Evolutionary conservation across 1,140 invertebrate species (phyloP).

Genomic region (Ceratoteleas bidentatus): DNA sequence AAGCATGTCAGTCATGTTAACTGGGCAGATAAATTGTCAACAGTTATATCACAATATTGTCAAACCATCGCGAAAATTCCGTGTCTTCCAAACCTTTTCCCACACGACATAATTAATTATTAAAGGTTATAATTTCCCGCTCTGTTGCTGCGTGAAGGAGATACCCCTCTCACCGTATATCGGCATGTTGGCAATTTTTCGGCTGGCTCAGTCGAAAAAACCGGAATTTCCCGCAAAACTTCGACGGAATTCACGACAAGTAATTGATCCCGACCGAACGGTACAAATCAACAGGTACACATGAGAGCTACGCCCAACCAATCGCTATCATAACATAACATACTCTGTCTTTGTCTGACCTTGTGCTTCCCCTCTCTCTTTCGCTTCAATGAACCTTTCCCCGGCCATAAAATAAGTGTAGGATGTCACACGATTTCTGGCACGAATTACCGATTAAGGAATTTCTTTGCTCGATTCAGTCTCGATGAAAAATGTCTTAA

Average conservation of each 20-base stretch:
- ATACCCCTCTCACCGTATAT: constrained; percentile 45
- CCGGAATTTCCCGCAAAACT: neutral
- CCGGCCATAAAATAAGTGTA: constrained; percentile 48
- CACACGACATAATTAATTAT: constrained; percentile 16
- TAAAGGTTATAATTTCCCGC: constrained; percentile 21
- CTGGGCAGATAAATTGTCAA: too few species aligned
- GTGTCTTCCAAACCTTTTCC: neutral
- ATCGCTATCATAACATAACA: constrained; percentile 63
- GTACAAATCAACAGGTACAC: constrained; percentile 64
- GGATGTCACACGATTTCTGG: constrained; percentile 44
- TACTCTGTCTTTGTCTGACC: constrained; percentile 50
- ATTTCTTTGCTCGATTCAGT: too few species aligned
- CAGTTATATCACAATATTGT: neutral
- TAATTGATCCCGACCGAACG: constrained; percentile 26
- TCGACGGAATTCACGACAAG: constrained; percentile 4
- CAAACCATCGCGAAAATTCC: neutral
- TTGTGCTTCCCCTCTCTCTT: constrained; percentile 51
- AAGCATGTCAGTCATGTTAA: too few species aligned
- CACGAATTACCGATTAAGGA: neutral
- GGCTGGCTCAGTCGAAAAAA: neutral
- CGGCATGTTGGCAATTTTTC: constrained; percentile 16
- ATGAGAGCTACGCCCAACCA: constrained; percentile 65
- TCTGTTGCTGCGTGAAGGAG: neutral
- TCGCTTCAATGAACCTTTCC: constrained; percentile 61
- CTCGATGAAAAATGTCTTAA: too few species aligned